phyloP scores from a whole-genome alignment of 64 coral and sea anemone species.

The Montipora sp. region DNA sequence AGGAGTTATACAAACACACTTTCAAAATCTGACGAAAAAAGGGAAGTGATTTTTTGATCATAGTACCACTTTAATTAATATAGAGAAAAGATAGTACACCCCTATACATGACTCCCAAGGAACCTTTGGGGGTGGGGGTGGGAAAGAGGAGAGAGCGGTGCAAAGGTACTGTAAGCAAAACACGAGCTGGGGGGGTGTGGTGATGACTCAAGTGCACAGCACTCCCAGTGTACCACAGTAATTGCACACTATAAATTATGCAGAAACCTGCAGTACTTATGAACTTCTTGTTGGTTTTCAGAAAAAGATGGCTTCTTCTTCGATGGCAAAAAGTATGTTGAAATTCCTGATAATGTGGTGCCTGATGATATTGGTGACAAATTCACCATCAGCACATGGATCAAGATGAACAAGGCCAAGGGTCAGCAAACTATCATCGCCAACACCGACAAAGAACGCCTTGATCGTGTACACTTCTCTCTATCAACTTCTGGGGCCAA shows the following conservation, averaged over 20 bases:
- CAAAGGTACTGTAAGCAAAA: no score
- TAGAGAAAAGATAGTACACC: no score
- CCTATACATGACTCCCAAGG: no score
- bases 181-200: no score
- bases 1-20: no score
- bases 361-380: constrained; percentile 74
- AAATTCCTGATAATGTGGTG: constrained; percentile 61
- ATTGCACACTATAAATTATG: no score
- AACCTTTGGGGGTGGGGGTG: no score
- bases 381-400: constrained; percentile 85
- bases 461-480: constrained; percentile 88
- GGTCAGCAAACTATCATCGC: constrained; percentile 74
- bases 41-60: no score
- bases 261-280: background rate
- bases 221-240: background rate
- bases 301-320: constrained; percentile 69
- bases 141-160: no score
- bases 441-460: constrained; percentile 68
- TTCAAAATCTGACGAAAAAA: no score
- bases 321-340: constrained; percentile 66
- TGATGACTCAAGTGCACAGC: background rate
- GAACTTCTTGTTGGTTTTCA: constrained; percentile 14
- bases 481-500: constrained; percentile 36
- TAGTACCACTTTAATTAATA: no score
- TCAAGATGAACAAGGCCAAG: constrained; percentile 50